Evolutionary conservation across 2,797 vertebrate genomes (phyloP), one percentile per base, ranked within the genome.

Genomic region (Odontamblyopus rebecca): DNA sequence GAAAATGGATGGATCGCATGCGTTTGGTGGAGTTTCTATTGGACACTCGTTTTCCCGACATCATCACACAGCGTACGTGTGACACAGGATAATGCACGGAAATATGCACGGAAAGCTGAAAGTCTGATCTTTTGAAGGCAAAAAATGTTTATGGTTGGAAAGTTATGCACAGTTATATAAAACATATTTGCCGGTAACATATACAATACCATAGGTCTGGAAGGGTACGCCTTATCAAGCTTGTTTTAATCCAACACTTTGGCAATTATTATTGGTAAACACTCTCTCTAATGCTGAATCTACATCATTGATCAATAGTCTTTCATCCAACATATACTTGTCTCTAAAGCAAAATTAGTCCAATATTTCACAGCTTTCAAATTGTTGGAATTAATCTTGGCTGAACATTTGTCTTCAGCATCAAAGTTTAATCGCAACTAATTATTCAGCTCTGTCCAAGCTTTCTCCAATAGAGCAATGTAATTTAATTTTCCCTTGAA

Each of bases 381-480:
- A 72, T 69, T 71, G 15, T 75, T 73, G 35, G 7, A 53, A 65
- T 69, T 48, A 78, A 68, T 76, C 65, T 68, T 61, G 53, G 60
- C 13, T 61, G 27, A 69, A 56, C 7, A 27, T 64, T 78, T 6
- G 0, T 13, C 67, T 75, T 76, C 35, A 61, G 26, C 61, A 82
- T 86, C 56, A 83, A 67, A 77, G 61, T 85, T 82, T 88, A 84
- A 88, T 87, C 41, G 79, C 35, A 62, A 71, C 12, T 78, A 81
- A 76, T 82, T 79, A 77, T 88, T 89, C 86, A 65, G 70, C 73
- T 78, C 70, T 63, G 73, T 67, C 71, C 23, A 63, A 60, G 62
- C 76, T 68, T 54, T 67, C 59, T 81, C 83, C 82, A 82, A 74
- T 85, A 82, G 87, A 79, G 75, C 67, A 41, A 76, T 59, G 64